Base-by-base conservation (phyloP, 1,140 invertebrate genomes). In the Physella acuta region DNA sequence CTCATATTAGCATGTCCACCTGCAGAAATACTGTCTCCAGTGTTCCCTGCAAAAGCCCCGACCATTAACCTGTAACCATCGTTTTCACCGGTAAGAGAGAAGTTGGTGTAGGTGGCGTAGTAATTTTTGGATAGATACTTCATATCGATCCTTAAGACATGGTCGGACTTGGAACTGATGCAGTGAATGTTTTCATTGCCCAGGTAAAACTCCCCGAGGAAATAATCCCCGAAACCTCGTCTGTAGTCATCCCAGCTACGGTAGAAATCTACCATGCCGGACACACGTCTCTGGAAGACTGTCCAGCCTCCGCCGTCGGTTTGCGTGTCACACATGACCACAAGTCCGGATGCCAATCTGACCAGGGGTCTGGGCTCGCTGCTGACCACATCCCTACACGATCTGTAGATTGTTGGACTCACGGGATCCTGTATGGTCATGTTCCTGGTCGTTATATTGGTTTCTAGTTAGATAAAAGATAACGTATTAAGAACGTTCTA, bases 171-270 rank as follows among this genome's bases (percentile, higher is more conserved):
- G 17, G 33, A 28, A 17, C 31, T 67, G 20, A 67, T 30, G 16
- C n/a, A 2, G 37, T 16, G 17, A 14, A 55, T 20, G 1, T 51
- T 8, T 2, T 36, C 16, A 24, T 51, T 51, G 36, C 86, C 86
- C 0, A 85, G 37, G 85, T 85, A 87, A 71, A 79, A 84, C 52
- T 85, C 82, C 0, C 87, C 87, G 3, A 86, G 88, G 72, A 93
- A 91, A n/a, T n/a, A n/a, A 82, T 95, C 92, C 1, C 94, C 94
- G 81, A 97, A 97, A 11, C 95, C 95, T 75, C 93, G 92, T 82
- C 95, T 94, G 81, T 97, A 97, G 78, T 94, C 92, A 17, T 90
- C 89, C 94, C 94, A 97, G 79, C 94, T 92, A 5, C 93, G 86
- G 81, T 94, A 94, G 86, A 97, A 97, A 80, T 93, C 95, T 11